Evolutionary conservation across 2,888 invertebrate genomes (phyloP).

Genomic region (Oegoconia quadripuncta): DNA sequence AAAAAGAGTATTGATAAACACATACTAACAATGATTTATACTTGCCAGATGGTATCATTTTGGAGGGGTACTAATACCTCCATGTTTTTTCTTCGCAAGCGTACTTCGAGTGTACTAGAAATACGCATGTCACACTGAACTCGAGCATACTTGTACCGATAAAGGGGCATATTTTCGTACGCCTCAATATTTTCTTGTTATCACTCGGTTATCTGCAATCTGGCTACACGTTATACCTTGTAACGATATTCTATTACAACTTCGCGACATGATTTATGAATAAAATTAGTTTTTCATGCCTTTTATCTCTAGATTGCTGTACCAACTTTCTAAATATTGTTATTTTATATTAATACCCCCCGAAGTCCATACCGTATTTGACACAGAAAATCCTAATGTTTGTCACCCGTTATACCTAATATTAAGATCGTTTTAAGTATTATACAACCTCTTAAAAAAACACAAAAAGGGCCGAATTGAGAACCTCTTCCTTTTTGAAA

Average conservation of each 20-base stretch:
- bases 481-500: no score
- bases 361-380: no score
- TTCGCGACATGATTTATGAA: conserved; percentile 41
- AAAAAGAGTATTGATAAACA: no score
- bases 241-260: conserved; percentile 56
- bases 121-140: neutral
- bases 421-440: no score
- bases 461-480: neutral
- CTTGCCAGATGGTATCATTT: no score
- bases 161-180: conserved; percentile 32
- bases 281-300: conserved; percentile 18
- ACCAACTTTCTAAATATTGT: neutral
- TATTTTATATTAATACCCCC: conserved; percentile 2
- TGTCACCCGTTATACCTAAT: no score
- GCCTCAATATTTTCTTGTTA: conserved; percentile 39
- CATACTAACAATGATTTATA: no score
- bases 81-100: conserved; percentile 2
- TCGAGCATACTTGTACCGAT: neutral
- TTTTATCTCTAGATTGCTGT: neutral
- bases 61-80: no score
- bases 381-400: no score
- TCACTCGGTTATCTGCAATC: conserved; percentile 59
- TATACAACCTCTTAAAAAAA: no score
- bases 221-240: conserved; percentile 58
- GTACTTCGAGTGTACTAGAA: neutral